Evolutionary conservation across 1,140 invertebrate genomes (phyloP), one percentile per base, ranked within the genome.

Genomic region (Zaprionus taronus): DNA sequence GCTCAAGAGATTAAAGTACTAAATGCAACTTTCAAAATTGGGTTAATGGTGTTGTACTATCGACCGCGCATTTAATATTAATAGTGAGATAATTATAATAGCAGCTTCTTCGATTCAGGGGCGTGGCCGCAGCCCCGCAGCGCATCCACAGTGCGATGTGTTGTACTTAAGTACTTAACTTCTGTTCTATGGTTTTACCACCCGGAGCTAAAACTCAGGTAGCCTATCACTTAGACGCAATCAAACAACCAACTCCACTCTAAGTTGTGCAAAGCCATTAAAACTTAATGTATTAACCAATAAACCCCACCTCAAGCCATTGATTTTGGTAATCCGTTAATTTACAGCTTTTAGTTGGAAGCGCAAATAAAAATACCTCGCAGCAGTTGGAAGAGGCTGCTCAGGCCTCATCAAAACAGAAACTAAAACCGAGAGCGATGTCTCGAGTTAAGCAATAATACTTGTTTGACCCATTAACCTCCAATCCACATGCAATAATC

Each of bases 381-480:
- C 38, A 41, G 15, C n/a, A 44, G 41, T 7, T 9, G 7, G n/a
- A 3, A 47, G 41, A 47, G 1, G 2, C 41, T 14, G 36, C 12
- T 15, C 36, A 15, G 14, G 1, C 36, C 36, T 38, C 3, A 38
- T 38, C 36, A 0, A 38, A 38, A 38, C 36, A 15, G 14, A 38
- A 14, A 38, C 36, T 15, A 9, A n/a, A 41, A 41, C n/a, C 7
- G 0, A 47, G 41, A 47, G n/a, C 41, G 41, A 47, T 47, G n/a
- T 9, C 6, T 47, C 17, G 20, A 71, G 12, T 63, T 58, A 11
- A 34, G 31, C 31, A 34, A 34, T 34, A 34, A 34, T n/a, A n/a
- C 49, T 78, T 68, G 44, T 60, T 41, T 81, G 69, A 82, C 70
- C 79, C 75, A 81, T 69, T 64, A 76, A 76, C 62, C 73, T 80